phyloP scores from a whole-genome alignment of 2,888 invertebrate species.

The Seladonia tumulorum region DNA sequence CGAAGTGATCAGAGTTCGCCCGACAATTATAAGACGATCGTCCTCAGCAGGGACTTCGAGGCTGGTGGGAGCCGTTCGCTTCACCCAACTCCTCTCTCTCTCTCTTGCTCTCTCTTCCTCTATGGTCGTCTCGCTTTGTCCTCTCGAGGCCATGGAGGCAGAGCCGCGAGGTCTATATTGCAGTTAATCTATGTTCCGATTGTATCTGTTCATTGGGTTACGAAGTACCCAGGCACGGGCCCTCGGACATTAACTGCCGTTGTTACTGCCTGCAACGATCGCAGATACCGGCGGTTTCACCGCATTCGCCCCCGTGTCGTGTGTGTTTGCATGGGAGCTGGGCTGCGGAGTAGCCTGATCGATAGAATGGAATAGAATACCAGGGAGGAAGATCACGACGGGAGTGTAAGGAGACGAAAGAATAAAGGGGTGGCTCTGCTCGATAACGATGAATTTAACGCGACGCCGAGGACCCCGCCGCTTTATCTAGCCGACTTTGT shows the following conservation, averaged over 20 bases:
- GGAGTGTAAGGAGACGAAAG: conserved; percentile 53
- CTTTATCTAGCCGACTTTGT: conserved; percentile 34
- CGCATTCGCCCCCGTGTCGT: conserved; percentile 77
- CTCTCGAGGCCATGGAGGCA: conserved; percentile 55
- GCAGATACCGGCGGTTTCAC: conserved; percentile 81
- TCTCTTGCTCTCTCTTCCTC: conserved; percentile 24
- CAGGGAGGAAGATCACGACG: conserved; percentile 67
- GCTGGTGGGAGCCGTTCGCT: conserved; percentile 33
- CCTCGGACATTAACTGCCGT: conserved; percentile 83
- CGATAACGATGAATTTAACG: conserved; percentile 65
- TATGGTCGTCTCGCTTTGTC: conserved; percentile 37
- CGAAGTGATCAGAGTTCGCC: conserved; percentile 47
- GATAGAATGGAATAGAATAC: conserved; percentile 78
- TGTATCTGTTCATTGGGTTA: conserved; percentile 83
- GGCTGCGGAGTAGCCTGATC: conserved; percentile 73
- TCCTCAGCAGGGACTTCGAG: conserved; percentile 48
- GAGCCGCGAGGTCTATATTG: conserved; percentile 81
- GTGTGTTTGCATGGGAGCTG: conserved; percentile 78
- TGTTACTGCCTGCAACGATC: conserved; percentile 82
- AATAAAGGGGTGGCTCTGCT: conserved; percentile 39
- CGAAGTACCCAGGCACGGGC: conserved; percentile 80
- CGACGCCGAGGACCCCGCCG: conserved; percentile 24
- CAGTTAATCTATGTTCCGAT: conserved; percentile 83
- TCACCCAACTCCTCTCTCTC: conserved; percentile 21
- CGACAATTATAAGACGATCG: conserved; percentile 63